A percentile compares a stretch with the other conserved stretches of the same genome.
Conservation (phyloP, 2,888 invertebrate species). For the Drosophila eohydei region DNA sequence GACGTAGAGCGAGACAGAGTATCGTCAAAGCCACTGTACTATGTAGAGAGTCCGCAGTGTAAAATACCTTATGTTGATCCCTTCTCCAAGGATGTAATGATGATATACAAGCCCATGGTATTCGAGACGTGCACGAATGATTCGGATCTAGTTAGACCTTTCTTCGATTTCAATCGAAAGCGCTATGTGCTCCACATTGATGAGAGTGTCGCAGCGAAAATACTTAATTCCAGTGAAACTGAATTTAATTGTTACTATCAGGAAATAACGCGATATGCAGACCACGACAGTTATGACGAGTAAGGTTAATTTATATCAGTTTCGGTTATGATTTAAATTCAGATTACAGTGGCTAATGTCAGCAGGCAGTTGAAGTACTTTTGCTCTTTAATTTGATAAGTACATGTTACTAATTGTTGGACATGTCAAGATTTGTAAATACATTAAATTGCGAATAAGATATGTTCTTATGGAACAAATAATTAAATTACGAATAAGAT, state of each 20-base stretch:
- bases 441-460: too few species aligned
- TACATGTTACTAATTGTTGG: background rate
- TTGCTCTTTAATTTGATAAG: too few species aligned
- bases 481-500: too few species aligned
- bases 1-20: background rate
- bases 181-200: slow-evolving; percentile 64
- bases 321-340: background rate
- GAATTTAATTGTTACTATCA: slow-evolving; percentile 80
- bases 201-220: slow-evolving; percentile 45
- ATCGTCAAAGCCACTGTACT: slow-evolving; percentile 24
- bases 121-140: slow-evolving; percentile 86
- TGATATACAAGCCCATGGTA: slow-evolving; percentile 85
- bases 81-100: slow-evolving; percentile 85
- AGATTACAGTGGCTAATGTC: background rate
- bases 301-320: slow-evolving; percentile 24
- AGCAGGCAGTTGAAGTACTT: background rate
- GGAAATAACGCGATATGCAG: slow-evolving; percentile 61
- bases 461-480: too few species aligned
- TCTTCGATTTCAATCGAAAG: slow-evolving; percentile 50
- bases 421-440: background rate
- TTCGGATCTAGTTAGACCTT: slow-evolving; percentile 53
- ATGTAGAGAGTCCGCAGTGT: slow-evolving; percentile 86
- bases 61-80: slow-evolving; percentile 87
- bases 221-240: slow-evolving; percentile 47
- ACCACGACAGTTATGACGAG: slow-evolving; percentile 51